A percentile compares a stretch with the other conserved stretches of the same genome.
phyloP scores from a whole-genome alignment of 2,888 invertebrate species.

The Mycalesis mineus region DNA sequence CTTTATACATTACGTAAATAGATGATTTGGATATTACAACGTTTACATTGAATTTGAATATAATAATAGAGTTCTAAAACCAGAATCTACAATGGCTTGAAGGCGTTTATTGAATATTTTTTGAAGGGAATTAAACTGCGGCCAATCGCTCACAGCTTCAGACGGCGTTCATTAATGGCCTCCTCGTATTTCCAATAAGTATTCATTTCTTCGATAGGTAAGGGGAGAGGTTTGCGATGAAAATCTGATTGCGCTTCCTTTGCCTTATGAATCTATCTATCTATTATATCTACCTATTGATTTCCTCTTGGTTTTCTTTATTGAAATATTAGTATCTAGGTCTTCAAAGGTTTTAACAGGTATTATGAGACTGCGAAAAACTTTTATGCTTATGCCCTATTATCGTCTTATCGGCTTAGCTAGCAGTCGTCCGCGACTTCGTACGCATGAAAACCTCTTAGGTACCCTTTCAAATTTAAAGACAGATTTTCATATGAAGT shows the following conservation, averaged over 20 bases:
- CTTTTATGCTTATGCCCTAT: too few relatives aligned
- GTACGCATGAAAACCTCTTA: too few relatives aligned
- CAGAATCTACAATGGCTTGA: conserved; percentile 37
- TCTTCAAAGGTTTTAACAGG: too few relatives aligned
- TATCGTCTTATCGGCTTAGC: too few relatives aligned
- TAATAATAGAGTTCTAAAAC: not conserved
- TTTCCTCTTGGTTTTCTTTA: conserved; percentile 55
- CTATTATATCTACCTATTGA: conserved; percentile 45
- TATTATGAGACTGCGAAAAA: too few relatives aligned
- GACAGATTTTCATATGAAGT: too few relatives aligned
- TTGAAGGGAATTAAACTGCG: conserved; percentile 66
- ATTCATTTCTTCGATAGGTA: conserved; percentile 60
- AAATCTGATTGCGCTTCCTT: conserved; percentile 73
- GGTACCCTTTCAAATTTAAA: too few relatives aligned
- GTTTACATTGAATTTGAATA: conserved; percentile 5
- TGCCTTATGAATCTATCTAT: conserved; percentile 70
- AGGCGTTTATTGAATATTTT: conserved; percentile 71
- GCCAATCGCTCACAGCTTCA: conserved; percentile 46
- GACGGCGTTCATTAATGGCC: conserved; percentile 66
- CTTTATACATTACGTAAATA: too few relatives aligned
- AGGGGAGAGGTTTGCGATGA: conserved; percentile 51
- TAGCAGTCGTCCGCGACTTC: too few relatives aligned
- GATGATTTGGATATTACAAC: too few relatives aligned
- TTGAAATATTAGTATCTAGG: conserved; percentile 42
- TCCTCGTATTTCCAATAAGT: conserved; percentile 73